Percentiles rank a stretch among this genome's conserved stretches.
These are phyloP conservation scores for Osmerus mordax DNA, from an alignment of 2,113 vertebrate species.

Conservation along the genomic window DNA sequence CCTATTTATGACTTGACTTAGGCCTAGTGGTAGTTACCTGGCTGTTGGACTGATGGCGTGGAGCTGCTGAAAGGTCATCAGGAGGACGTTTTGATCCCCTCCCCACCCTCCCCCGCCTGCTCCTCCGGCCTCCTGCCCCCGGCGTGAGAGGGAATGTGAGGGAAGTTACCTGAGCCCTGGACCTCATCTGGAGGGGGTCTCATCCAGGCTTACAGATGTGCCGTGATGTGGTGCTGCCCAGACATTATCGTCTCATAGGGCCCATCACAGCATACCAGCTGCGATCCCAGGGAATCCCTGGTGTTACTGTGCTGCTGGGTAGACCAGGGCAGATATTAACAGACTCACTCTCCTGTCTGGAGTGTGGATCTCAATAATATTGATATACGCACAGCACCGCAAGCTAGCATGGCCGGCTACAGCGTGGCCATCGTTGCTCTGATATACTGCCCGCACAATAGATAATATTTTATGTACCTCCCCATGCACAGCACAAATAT, in stretches of 20 bases:
- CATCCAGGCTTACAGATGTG: conserved; percentile 16
- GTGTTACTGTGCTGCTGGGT: conserved; percentile 66
- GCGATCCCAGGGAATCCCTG: conserved; percentile 56
- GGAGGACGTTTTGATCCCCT: conserved; percentile 62
- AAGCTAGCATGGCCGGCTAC: conserved; percentile 46
- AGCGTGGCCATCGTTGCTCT: conserved; percentile 62
- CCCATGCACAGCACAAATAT: conserved; percentile 80
- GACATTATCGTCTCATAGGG: conserved; percentile 53
- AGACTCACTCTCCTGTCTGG: conserved; percentile 57
- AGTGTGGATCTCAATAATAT: conserved; percentile 74
- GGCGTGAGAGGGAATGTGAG: conserved; percentile 30
- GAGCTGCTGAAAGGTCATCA: conserved; percentile 56
- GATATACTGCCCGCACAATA: conserved; percentile 79
- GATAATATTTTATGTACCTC: conserved; percentile 82
- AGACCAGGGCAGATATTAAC: conserved; percentile 57
- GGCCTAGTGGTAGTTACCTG: conserved; percentile 6
- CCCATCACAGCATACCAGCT: conserved; percentile 54
- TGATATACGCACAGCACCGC: conserved; percentile 77
- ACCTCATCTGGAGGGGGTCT: conserved; percentile 45
- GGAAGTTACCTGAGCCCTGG: conserved; percentile 56
- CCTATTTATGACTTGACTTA: conserved; percentile 50
- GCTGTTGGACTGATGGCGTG: conserved; percentile 26
- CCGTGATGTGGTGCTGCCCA: conserved; percentile 54
- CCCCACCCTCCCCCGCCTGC: neutral
- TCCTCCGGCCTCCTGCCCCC: no score